These are phyloP conservation scores for Dynastes maya DNA, from an alignment of 2,888 invertebrate species.

Conservation along the genomic window DNA sequence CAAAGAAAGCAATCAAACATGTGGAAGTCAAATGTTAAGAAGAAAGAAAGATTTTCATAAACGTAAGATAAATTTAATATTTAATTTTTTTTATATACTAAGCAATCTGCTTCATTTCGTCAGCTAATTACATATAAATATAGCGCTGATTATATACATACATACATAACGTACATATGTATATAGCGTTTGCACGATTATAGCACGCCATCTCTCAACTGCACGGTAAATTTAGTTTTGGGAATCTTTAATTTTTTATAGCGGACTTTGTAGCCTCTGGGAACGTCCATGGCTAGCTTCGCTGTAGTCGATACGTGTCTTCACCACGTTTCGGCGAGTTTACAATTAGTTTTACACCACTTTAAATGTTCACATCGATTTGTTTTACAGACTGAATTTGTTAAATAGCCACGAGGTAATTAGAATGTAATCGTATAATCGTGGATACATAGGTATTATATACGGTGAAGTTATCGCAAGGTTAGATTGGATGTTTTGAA, in stretches of 20 bases:
- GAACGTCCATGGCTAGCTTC: neutral
- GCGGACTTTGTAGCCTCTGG: neutral
- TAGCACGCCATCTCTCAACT: slow-evolving; percentile 2
- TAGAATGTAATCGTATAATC: too few species aligned
- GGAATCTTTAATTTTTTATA: slow-evolving; percentile 28
- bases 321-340: slow-evolving; percentile 6
- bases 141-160: neutral
- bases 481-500: too few species aligned
- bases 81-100: too few species aligned
- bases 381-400: neutral
- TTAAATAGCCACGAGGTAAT: neutral
- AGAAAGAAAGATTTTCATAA: too few species aligned
- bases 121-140: too few species aligned
- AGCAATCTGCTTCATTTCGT: too few species aligned
- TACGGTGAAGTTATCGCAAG: too few species aligned
- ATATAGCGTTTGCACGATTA: neutral
- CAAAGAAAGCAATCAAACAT: too few species aligned
- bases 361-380: neutral
- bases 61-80: too few species aligned
- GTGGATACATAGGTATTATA: too few species aligned
- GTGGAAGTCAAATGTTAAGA: too few species aligned
- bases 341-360: slow-evolving; percentile 7
- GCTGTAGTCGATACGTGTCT: neutral
- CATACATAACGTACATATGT: too few species aligned
- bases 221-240: slow-evolving; percentile 21